Base-by-base conservation (phyloP, 2,888 invertebrate species). In the Aspidapion aeneum region DNA sequence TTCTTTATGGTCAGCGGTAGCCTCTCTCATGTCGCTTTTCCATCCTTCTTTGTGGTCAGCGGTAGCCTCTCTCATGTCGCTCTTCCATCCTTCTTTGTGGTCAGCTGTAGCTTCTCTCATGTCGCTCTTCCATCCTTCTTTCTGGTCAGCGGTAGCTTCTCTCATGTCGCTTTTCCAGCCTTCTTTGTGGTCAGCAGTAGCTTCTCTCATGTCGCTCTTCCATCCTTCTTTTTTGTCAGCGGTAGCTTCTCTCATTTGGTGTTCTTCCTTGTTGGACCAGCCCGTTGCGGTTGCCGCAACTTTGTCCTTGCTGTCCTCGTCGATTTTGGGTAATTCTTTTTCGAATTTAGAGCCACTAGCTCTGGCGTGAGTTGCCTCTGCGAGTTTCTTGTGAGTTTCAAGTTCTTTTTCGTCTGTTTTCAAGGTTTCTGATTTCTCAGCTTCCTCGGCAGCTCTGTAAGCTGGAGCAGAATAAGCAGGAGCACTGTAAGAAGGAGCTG, bases 331-430 rank as follows among this genome's bases (percentile, higher is more conserved):
- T 20, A 35, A 22, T 7, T 18, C 18, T 7, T 49, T 49, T 18
- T 48, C 58, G 12, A 58, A 20, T 49, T 58, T 58, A 1, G 48
- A 19, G 12, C 19, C 52, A 7, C 7, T 19, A 52, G 52, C 52
- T 52, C 72, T 66, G 51, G 72, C 69, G 35, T 74, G 70, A 1
- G 70, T 21, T 7, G 75, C 62, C 57, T 74, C 67, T 17, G 70
- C 70, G 73, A 77, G 74, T 12, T 70, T 72, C 35, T 74, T 68
- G 52, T 74, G 49, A 9, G 75, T 75, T 18, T 74, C 72, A 19
- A 71, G 68, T 59, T 75, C 74, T 54, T 71, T 71, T 18, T 66
- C 65, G 1, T 20, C 50, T 49, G 65, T 21, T n/a, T 56, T 57
- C 17, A 61, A 62, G 7, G 60, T 49, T 19, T 18, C 18, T n/a